A percentile compares a stretch with the other conserved stretches of the same genome.
Conservation (phyloP, 2,113 vertebrate species). For the Nycticorax nycticorax region DNA sequence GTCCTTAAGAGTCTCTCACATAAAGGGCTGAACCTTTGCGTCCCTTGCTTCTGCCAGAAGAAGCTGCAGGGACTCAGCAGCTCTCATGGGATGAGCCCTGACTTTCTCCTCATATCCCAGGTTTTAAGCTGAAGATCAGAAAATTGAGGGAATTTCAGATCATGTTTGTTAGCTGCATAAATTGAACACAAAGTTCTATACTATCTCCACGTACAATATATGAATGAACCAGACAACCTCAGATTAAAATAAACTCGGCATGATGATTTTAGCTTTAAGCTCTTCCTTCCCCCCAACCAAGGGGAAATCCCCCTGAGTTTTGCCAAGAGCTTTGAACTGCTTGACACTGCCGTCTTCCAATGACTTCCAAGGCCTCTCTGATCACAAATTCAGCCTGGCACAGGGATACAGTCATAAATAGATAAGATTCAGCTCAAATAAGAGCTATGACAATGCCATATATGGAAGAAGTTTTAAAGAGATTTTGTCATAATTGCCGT, state of each 20-base stretch:
- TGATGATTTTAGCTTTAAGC: not conserved
- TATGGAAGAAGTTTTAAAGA: not conserved
- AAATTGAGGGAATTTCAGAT: not conserved
- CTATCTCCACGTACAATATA: not conserved
- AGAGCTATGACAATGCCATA: not conserved
- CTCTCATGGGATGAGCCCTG: accelerated
- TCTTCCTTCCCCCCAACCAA: not conserved
- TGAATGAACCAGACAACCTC: not conserved
- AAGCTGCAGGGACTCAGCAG: not conserved
- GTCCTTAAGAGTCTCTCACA: not conserved
- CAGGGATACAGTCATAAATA: not conserved
- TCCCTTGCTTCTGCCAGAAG: not conserved
- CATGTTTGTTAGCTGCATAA: not conserved
- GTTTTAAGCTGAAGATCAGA: not conserved
- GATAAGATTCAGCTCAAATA: not conserved
- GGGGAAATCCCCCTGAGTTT: not conserved
- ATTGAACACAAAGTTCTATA: not conserved
- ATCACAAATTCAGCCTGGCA: not conserved
- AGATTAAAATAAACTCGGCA: not conserved
- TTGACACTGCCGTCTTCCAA: not conserved
- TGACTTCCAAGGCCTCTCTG: not conserved
- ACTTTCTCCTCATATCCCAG: not conserved
- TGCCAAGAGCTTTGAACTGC: not conserved
- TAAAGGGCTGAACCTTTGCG: not conserved
- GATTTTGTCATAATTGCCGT: not conserved